Evolutionary conservation across 2,113 vertebrate genomes (phyloP), one percentile per base, ranked within the genome.

Genomic region (Crotalus tigris): DNA sequence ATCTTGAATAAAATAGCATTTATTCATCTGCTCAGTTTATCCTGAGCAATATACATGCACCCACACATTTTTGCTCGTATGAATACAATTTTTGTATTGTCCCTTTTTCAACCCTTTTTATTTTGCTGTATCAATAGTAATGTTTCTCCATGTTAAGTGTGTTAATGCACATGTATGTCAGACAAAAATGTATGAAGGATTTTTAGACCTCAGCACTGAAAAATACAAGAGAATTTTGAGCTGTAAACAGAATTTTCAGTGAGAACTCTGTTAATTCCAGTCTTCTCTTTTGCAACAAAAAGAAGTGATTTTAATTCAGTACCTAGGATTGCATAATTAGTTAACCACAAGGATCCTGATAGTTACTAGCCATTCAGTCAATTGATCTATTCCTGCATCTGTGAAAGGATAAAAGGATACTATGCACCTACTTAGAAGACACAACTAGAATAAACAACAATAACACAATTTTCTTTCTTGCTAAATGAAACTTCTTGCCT

Each of bases 71-170:
- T 39, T 39, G 19, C n/a, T 39, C 17, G 17, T 39, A 33, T 39
- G 33, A 39, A 19, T 39, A 81, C 33, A 93, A 69, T 0, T 3
- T 55, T 93, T 95, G 88, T 89, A 3, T 81, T 96, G 4, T 8
- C 15, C 11, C 23, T 49, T 81, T 11, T 57, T n/a, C 26, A 88
- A 51, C 55, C 19, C 92, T 33, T 86, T 94, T n/a, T 39, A 90
- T 90, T 94, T 96, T 61, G 88, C 89, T 95, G 94, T 92, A 94
- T 96, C 93, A 94, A 90, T 92, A 59, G 91, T 33, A 75, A 81
- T 39, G 69, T 5, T 17, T 81, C 33, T 39, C 33, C 75, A 81
- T 44, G 6, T 81, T 81, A 81, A 9, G 7, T 21, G n/a, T 39
- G 33, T 21, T 39, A 3, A 44, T 21, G 75, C 17, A 21, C 17